Base-by-base conservation (phyloP, 2,113 vertebrate genomes). In the Marcusenius ussheri region DNA sequence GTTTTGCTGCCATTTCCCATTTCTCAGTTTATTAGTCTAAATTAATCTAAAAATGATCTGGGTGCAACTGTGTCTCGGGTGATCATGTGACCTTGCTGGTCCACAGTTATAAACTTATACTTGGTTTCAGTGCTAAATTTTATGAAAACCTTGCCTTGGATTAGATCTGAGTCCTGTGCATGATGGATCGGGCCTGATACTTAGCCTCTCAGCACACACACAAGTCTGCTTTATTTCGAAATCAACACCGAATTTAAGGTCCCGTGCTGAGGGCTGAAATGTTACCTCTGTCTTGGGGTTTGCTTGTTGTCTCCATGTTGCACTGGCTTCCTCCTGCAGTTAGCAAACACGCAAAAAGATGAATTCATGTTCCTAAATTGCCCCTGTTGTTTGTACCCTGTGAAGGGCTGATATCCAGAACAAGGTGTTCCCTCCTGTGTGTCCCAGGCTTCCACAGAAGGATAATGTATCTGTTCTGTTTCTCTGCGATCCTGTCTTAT, bases 401-500 rank as follows among this genome's bases (percentile, higher is more conserved):
- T 80, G 35, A 77, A 42, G 35, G 35, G 74, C 35, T 42, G 15
- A 80, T 8, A 42, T 80, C 2, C 74, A 39, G 74, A 42, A 19
- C 74, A 86, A 86, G 47, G n/a, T 11, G n/a, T 86, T 5, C 24
- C n/a, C 15, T 1, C 1, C 74, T 80, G 35, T 15, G 4, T 1
- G 31, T 42, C 11, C 11, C 15, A 15, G 5, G 31, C 70, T 39
- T 39, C 27, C 62, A 10, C 62, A 70, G 62, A 27, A 39, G 70
- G 17, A 35, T 49, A 10, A 31, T 56, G 50, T 35, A 10, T 80
- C 1, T 35, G n/a, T 49, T 53, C 31, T 27, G 31, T 31, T 11
- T 56, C 27, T 19, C 85, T 87, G 27, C 13, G 0, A 27, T 87
- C 91, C 80, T 93, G 88, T 91, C 56, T 86, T 88, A 0, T 58